Conservation (phyloP, 2,113 vertebrate species). For the Trochalopteron elliotii region DNA sequence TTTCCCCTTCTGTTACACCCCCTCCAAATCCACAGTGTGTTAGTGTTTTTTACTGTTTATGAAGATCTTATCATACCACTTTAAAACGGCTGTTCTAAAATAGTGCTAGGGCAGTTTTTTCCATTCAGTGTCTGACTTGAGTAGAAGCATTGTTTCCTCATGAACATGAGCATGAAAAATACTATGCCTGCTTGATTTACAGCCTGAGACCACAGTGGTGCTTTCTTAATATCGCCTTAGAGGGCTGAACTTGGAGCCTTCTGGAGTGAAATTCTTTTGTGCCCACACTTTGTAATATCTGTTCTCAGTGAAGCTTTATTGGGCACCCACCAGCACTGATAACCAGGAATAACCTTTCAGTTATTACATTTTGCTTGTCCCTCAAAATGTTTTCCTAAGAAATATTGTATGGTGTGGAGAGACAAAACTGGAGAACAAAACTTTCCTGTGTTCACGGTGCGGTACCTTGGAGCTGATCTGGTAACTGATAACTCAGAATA, state of each 20-base stretch:
- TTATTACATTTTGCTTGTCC: not conserved
- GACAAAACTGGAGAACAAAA: slow-evolving; percentile 28
- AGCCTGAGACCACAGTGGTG: not conserved
- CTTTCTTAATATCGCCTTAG: not conserved
- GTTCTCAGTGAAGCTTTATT: slow-evolving; percentile 27
- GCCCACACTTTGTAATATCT: slow-evolving; percentile 53
- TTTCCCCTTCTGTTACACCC: not conserved
- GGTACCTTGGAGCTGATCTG: not conserved
- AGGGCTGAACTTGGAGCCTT: not conserved
- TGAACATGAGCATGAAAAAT: not conserved
- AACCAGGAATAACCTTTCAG: slow-evolving; percentile 22
- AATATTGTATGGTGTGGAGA: slow-evolving; percentile 43
- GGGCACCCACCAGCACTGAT: slow-evolving; percentile 1
- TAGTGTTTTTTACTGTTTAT: not conserved
- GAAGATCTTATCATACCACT: not conserved
- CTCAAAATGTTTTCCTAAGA: not conserved
- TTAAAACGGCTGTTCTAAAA: not conserved
- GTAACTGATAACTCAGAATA: slow-evolving; percentile 24
- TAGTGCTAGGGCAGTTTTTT: not conserved
- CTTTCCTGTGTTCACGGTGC: not conserved
- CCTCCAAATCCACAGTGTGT: not conserved
- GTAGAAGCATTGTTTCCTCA: slow-evolving; percentile 13
- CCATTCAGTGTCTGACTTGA: not conserved
- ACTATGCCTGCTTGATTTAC: not conserved
- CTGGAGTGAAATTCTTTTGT: slow-evolving; percentile 45